Evolutionary conservation across 2,797 vertebrate species (phyloP), one percentile per base, ranked within the genome.

Genomic region (Dryobates pubescens): DNA sequence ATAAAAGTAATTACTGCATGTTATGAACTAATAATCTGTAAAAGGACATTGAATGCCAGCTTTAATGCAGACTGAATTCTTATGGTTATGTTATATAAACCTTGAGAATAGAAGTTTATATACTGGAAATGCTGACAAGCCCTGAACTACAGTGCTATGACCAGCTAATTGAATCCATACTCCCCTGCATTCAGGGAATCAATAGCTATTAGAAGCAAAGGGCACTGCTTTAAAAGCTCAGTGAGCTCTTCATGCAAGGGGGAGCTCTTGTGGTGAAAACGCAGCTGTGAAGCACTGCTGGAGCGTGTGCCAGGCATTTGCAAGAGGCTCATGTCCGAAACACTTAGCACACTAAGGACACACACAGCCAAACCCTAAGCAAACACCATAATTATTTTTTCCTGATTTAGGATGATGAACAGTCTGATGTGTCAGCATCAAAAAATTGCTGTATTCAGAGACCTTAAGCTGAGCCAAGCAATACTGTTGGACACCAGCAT

Each of bases 131-230:
- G 62, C 90, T 95, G 90, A 83, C 62, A 86, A 86, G 47, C 62
- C 53, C 70, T 91, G 84, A 94, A 94, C 76, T 93, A 85, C 80
- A 85, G 71, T 41, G 61, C n/a, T 87, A 34, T 80, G 75, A 75
- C 75, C 78, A 75, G 70, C 89, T 96, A 94, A 96, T 94, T 96
- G 90, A 95, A 96, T 91, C 63, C 34, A 68, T 81, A 89, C 91
- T 92, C 74, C 63, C 29, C 62, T 56, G 43, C 67, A 85, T 95
- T 94, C 69, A 85, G 63, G 34, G 47, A 93, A 95, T 96, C 95
- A 94, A 93, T 95, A 95, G 79, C 76, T 86, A 43, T 91, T 81
- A 92, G 86, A 94, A 88, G 57, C 32, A 87, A 94, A 94, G 80
- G 83, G 45, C 64, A 65, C 30, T 87, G 49, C 45, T 74, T 94